A percentile compares a stretch with the other conserved stretches of the same genome.
Conservation (phyloP, 2,113 vertebrate genomes). For the Ciconia maguari region DNA sequence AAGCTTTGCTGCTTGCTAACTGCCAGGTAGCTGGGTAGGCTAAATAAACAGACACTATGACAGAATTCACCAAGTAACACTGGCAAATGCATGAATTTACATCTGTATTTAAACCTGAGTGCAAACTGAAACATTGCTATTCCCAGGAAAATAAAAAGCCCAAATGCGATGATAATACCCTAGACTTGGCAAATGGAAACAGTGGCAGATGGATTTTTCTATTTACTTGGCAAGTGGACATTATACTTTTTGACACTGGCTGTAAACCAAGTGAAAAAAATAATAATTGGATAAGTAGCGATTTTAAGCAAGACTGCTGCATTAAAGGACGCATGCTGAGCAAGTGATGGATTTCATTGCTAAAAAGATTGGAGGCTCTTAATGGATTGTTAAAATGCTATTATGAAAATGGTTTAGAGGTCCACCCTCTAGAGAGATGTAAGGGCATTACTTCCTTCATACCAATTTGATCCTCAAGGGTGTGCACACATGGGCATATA, state of each 20-base stretch:
- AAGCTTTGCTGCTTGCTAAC: not conserved
- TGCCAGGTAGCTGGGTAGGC: not conserved
- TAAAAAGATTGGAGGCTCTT: conserved; percentile 10
- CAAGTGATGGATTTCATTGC: conserved; percentile 35
- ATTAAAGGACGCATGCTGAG: conserved; percentile 34
- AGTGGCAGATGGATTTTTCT: not conserved
- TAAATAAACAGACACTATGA: not conserved
- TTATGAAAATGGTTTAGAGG: not conserved
- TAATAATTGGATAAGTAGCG: not conserved
- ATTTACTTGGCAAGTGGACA: conserved; percentile 10
- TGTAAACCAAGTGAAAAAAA: conserved; percentile 13
- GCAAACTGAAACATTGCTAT: not conserved
- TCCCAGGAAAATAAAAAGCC: not conserved
- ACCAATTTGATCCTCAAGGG: not conserved
- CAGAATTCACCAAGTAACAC: not conserved
- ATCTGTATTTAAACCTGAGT: not conserved
- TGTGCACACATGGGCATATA: not conserved
- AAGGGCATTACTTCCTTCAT: not conserved
- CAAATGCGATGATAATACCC: not conserved
- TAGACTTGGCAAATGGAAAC: not conserved
- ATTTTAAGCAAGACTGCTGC: conserved; percentile 34
- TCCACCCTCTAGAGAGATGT: not conserved
- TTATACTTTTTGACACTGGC: not conserved
- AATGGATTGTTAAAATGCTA: conserved; percentile 37
- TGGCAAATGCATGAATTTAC: not conserved